Conservation (phyloP, 2,113 vertebrate genomes). For the Lamprologus speciosus region DNA sequence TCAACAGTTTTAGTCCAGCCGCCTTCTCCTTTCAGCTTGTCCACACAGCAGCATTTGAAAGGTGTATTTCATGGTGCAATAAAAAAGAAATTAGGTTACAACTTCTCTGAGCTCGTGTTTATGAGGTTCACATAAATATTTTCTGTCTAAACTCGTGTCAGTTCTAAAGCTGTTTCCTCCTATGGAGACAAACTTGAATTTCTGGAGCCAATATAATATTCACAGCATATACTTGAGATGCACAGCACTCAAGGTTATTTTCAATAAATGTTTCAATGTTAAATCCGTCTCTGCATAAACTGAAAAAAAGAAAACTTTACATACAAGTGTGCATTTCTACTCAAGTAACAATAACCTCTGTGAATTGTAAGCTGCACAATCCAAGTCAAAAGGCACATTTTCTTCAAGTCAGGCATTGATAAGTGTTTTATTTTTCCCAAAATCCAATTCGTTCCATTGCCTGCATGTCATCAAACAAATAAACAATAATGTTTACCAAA, state of each 20-base stretch:
- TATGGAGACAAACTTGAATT: not conserved
- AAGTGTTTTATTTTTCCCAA: not conserved
- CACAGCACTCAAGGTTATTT: not conserved
- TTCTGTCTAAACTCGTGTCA: conserved; percentile 37
- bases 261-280: not conserved
- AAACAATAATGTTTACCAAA: conserved; percentile 70
- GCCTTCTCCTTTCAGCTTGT: not conserved
- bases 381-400: not conserved
- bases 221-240: not conserved
- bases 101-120: not conserved
- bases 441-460: conserved; percentile 39
- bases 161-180: not conserved
- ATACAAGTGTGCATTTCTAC: not conserved
- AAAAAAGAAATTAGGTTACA: conserved; percentile 23
- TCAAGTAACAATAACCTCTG: not conserved
- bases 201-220: not conserved
- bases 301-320: not conserved
- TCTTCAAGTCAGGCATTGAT: not conserved
- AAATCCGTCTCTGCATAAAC: not conserved
- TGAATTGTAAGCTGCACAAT: not conserved
- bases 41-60: not conserved
- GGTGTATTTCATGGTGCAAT: conserved; percentile 21
- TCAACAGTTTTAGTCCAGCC: not conserved
- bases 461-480: conserved; percentile 59
- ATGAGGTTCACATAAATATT: conserved; percentile 29